Percentiles rank a stretch among this genome's conserved stretches.
These are phyloP conservation scores for Silurus lanzhouensis DNA, from an alignment of 2,797 vertebrate species.

Conservation along the genomic window DNA sequence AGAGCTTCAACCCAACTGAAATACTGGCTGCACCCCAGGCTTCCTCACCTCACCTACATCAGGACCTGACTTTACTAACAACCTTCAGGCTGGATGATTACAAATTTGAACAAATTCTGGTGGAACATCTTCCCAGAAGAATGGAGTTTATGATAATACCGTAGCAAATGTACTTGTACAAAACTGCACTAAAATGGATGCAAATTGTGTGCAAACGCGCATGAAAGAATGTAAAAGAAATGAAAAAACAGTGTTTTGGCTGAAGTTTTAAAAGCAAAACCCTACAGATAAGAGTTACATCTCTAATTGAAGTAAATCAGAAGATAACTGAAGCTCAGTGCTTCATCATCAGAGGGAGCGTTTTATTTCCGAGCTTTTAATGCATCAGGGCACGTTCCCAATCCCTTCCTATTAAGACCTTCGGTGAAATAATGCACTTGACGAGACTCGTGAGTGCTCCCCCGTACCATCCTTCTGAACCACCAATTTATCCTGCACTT, in stretches of 20 bases:
- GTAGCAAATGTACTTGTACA: not conserved
- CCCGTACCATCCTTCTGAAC: constrained; percentile 54
- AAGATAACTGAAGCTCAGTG: not conserved
- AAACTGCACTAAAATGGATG: not conserved
- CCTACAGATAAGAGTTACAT: not conserved
- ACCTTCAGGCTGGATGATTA: no score
- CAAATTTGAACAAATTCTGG: no score
- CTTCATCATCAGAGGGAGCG: constrained; percentile 1
- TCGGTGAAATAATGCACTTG: constrained; percentile 35
- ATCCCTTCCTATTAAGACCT: constrained; percentile 42
- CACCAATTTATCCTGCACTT: constrained; percentile 58
- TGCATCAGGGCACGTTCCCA: constrained; percentile 14
- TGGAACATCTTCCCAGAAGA: no score
- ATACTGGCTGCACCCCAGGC: no score
- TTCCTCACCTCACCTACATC: no score
- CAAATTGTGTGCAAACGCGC: not conserved
- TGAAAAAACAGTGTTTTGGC: not conserved
- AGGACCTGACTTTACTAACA: no score
- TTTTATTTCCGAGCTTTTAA: not conserved
- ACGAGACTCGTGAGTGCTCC: constrained; percentile 40
- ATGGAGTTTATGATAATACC: no score
- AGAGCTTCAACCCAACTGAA: no score
- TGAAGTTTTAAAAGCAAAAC: not conserved
- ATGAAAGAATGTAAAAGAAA: not conserved
- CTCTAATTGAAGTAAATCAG: not conserved